These are phyloP conservation scores for Drosophila pseudotakahashii DNA, from an alignment of 2,888 invertebrate species.

Conservation along the genomic window DNA sequence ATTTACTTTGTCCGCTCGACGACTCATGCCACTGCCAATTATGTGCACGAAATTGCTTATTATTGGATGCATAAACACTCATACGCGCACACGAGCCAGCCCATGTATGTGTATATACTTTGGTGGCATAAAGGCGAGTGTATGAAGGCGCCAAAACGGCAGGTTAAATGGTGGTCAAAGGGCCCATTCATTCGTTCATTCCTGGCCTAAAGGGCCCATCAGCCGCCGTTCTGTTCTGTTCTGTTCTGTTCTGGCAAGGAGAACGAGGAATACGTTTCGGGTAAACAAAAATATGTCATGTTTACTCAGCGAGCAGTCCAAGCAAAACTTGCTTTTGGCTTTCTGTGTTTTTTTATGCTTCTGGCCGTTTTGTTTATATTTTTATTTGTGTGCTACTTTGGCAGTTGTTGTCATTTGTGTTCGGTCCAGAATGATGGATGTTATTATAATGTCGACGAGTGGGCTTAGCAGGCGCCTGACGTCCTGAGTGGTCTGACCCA, in stretches of 20 bases:
- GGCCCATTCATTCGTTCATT: constrained; percentile 51
- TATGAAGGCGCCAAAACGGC: constrained; percentile 51
- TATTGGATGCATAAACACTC: constrained; percentile 65
- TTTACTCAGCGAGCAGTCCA: constrained; percentile 60
- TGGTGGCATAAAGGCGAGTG: constrained; percentile 21
- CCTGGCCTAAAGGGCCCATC: constrained; percentile 64
- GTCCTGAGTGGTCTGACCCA: constrained; percentile 51
- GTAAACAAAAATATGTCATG: constrained; percentile 66
- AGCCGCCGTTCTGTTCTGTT: constrained; percentile 37
- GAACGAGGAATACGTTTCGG: constrained; percentile 38
- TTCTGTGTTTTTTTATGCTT: not conserved
- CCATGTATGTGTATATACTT: constrained; percentile 20
- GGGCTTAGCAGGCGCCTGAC: constrained; percentile 47
- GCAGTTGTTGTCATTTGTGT: constrained; percentile 58
- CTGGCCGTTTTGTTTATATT: constrained; percentile 33
- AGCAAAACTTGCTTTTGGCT: constrained; percentile 18
- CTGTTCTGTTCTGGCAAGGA: constrained; percentile 14
- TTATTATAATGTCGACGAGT: constrained; percentile 64
- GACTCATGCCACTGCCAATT: constrained; percentile 58
- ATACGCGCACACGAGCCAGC: constrained; percentile 5
- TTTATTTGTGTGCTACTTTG: constrained; percentile 37
- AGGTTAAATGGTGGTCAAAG: constrained; percentile 68
- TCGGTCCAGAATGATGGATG: constrained; percentile 67
- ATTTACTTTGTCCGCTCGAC: constrained; percentile 56
- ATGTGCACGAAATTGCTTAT: constrained; percentile 77